phyloP scores from a whole-genome alignment of 2,797 vertebrate genomes.

The Rachycentron canadum region DNA sequence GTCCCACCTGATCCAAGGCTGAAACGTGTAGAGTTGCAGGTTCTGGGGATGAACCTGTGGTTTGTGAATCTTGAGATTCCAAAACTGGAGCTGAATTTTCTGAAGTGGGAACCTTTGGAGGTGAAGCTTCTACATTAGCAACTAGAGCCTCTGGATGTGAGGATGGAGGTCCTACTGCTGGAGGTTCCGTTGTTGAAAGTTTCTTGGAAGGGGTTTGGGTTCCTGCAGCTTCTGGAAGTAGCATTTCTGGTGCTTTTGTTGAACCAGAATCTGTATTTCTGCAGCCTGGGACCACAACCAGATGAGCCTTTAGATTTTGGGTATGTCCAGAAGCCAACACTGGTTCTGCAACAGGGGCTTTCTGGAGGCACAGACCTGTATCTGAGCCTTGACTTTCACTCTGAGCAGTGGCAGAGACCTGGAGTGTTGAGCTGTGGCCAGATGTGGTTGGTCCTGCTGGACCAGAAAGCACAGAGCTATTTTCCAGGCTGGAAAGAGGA shows the following conservation, averaged over 20 bases:
- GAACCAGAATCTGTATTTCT: neutral
- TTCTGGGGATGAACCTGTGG: neutral
- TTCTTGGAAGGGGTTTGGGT: neutral
- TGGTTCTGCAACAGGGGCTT: neutral
- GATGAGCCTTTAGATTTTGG: neutral
- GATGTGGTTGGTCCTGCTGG: neutral
- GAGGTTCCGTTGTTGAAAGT: neutral
- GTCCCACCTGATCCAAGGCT: conserved; percentile 37
- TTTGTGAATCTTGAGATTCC: neutral
- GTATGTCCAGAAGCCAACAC: neutral
- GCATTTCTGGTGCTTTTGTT: conserved; percentile 42
- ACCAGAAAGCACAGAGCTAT: conserved; percentile 1
- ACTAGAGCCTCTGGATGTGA: neutral
- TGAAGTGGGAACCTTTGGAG: neutral
- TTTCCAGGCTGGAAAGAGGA: neutral
- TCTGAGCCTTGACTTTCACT: neutral
- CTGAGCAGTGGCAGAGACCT: neutral
- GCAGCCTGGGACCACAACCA: neutral
- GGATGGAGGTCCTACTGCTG: too few relatives aligned
- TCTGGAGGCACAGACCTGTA: conserved; percentile 1
- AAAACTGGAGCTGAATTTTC: neutral
- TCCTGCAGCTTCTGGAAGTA: conserved; percentile 26
- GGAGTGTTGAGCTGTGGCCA: neutral
- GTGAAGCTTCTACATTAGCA: neutral
- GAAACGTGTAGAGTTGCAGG: neutral